Percentiles rank a stretch among this genome's conserved stretches.
These are phyloP conservation scores for Anoplopoma fimbria DNA, from an alignment of 2,113 vertebrate species.

Conservation along the genomic window DNA sequence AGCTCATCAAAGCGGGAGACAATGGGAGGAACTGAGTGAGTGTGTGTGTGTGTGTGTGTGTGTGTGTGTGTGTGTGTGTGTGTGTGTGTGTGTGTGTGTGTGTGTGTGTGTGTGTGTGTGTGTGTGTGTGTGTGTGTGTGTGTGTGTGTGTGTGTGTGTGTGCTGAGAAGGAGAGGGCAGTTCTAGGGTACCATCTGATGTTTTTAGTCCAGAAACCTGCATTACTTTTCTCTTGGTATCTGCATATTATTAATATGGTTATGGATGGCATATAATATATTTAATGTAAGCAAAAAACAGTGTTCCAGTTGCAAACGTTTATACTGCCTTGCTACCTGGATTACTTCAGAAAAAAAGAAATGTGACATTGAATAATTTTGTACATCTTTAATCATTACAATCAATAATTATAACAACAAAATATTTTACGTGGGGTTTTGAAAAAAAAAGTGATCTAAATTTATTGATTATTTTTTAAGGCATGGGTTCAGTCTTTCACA, in stretches of 20 bases:
- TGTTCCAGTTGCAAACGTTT: not conserved
- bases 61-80: constrained; percentile 30
- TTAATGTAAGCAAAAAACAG: not conserved
- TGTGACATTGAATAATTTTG: not conserved
- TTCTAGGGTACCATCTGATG: not conserved
- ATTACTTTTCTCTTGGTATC: not conserved
- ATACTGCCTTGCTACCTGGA: not conserved
- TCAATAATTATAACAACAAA: not conserved
- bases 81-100: constrained; percentile 22
- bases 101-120: constrained; percentile 28
- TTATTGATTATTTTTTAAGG: too few relatives aligned
- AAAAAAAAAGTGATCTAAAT: not conserved
- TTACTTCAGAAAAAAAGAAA: not conserved
- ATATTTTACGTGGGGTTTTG: not conserved
- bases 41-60: too few relatives aligned
- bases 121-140: not conserved
- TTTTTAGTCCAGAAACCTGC: not conserved
- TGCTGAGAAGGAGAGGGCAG: not conserved
- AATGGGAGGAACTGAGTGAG: constrained; percentile 38
- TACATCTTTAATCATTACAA: not conserved
- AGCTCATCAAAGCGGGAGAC: constrained; percentile 75
- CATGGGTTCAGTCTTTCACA: not conserved
- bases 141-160: constrained; percentile 5
- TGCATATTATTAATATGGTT: not conserved
- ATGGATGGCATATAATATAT: not conserved